phyloP scores from a whole-genome alignment of 1,140 invertebrate genomes.

The Temnothorax curvispinosus region DNA sequence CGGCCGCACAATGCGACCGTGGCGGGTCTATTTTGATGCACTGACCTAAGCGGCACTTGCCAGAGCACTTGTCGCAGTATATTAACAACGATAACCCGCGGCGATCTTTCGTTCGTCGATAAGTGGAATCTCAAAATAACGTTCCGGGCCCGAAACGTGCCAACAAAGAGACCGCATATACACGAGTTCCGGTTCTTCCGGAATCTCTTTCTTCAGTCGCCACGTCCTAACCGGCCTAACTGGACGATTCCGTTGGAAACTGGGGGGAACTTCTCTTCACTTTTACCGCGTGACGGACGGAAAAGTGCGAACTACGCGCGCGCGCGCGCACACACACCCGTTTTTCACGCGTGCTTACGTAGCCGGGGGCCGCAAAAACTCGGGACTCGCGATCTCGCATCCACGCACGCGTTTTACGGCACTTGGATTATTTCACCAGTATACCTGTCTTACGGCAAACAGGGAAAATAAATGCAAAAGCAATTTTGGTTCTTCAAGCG shows the following conservation, averaged over 20 bases:
- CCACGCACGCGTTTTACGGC: background rate
- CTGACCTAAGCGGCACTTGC: too few relatives aligned
- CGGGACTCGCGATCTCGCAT: slow-evolving; percentile 2
- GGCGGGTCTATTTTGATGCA: background rate
- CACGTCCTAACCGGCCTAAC: slow-evolving; percentile 69
- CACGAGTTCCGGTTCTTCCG: background rate
- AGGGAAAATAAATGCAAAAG: background rate
- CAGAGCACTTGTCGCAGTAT: background rate
- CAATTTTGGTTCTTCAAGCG: background rate
- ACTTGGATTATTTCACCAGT: slow-evolving; percentile 50
- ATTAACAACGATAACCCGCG: too few relatives aligned
- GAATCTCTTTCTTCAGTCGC: background rate
- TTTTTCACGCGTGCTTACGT: slow-evolving; percentile 42
- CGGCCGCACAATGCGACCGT: background rate
- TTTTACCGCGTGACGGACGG: slow-evolving; percentile 79
- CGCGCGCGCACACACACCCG: background rate
- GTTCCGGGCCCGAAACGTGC: too few relatives aligned
- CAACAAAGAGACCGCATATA: background rate
- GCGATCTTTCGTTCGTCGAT: too few relatives aligned
- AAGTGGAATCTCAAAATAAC: background rate
- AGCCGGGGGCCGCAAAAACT: slow-evolving; percentile 12
- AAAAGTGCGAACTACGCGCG: slow-evolving; percentile 72
- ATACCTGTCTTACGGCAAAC: background rate
- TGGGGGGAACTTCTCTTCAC: slow-evolving; percentile 77
- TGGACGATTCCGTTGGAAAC: slow-evolving; percentile 69